These are phyloP conservation scores for Augochlorella aurata DNA, from an alignment of 2,888 invertebrate species.

Conservation along the genomic window DNA sequence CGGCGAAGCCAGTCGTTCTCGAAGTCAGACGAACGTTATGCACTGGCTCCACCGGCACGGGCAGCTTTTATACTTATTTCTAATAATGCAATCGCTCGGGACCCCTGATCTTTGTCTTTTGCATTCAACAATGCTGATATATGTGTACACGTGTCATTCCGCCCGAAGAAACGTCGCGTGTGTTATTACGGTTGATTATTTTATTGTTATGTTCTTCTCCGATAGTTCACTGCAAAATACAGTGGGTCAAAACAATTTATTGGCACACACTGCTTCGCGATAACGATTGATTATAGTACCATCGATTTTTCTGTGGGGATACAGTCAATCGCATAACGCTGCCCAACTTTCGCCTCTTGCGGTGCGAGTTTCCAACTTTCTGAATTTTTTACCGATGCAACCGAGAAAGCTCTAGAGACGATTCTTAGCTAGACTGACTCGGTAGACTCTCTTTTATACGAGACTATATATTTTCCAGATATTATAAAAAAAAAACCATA, in stretches of 20 bases:
- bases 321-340: not conserved
- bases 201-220: not conserved
- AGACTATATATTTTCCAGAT: no score
- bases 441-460: no score
- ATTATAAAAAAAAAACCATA: no score
- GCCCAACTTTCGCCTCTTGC: no score
- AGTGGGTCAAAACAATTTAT: not conserved
- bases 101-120: constrained; percentile 32
- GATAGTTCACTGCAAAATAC: not conserved
- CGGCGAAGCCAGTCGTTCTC: no score
- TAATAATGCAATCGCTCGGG: constrained; percentile 34
- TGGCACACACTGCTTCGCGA: not conserved
- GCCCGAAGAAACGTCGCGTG: not conserved
- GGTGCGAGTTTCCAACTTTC: no score
- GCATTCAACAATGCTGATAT: not conserved
- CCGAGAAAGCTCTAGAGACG: no score
- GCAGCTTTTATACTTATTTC: constrained; percentile 46
- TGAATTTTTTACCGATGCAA: no score
- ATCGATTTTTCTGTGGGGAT: not conserved
- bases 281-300: not conserved
- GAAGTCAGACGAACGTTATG: constrained; percentile 6
- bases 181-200: constrained; percentile 4
- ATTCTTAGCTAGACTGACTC: no score
- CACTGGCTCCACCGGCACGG: not conserved
- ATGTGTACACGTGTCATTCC: not conserved